A percentile compares a stretch with the other conserved stretches of the same genome.
Conservation (phyloP, 2,113 vertebrate genomes). For the Puntigrus tetrazona region DNA sequence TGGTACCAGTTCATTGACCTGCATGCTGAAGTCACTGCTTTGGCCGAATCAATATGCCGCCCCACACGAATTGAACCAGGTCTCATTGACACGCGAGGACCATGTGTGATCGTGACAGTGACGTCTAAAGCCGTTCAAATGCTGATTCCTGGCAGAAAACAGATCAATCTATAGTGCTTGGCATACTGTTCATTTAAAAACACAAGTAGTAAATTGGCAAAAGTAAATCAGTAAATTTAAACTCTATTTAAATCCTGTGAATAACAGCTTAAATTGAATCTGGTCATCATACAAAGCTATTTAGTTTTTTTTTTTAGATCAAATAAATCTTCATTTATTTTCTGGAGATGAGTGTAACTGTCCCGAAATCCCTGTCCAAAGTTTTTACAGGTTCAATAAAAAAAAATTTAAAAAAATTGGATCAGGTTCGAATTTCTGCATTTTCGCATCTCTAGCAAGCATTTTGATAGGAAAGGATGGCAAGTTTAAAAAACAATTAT, state of each 20-base stretch:
- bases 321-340: no score
- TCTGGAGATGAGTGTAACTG: not conserved
- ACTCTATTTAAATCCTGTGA: not conserved
- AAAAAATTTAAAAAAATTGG: no score
- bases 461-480: no score
- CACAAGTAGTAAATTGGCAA: no score
- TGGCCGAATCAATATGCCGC: constrained; percentile 9
- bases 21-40: constrained; percentile 7
- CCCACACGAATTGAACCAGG: not conserved
- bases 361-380: no score
- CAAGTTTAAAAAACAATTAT: no score
- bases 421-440: no score
- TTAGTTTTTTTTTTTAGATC: no score
- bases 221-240: no score
- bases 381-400: no score
- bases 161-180: not conserved
- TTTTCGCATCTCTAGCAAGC: no score
- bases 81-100: not conserved
- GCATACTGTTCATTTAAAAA: not conserved
- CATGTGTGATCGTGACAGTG: not conserved
- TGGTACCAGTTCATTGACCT: constrained; percentile 28
- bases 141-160: not conserved
- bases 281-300: not conserved
- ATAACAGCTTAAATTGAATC: not conserved
- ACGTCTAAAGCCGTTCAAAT: not conserved